Evolutionary conservation across 2,797 vertebrate genomes (phyloP), one percentile per base, ranked within the genome.

Genomic region (Numenius phaeopus): DNA sequence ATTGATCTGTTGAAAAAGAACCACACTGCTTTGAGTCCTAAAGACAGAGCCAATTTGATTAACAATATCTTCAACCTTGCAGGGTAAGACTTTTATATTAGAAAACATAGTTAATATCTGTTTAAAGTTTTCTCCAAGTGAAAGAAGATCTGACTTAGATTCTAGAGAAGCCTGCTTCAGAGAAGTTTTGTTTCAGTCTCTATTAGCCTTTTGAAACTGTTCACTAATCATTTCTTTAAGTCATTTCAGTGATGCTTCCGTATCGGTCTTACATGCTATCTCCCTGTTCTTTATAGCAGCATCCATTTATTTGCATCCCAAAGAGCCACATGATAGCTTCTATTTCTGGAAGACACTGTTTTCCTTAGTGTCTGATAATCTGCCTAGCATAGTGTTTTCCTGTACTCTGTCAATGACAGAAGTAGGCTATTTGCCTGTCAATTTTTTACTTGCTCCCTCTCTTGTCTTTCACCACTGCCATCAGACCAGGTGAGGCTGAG

Each of bases 21-120:
- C 26, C 96, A 98, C 64, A 96, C 87, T 11, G 97, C 98, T 89
- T 96, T 99, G 42, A 97, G 98, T 54, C 94, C 97, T n/a, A 98
- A 98, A 88, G 99, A 99, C 96, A 98, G 99, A 94, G 99, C 99
- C 17, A 99, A 98, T 50, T 98, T 99, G 76, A 99, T 99, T 97
- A 99, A 99, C 97, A 99, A 98, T 97, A 98, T 99, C 85, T 99
- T 99, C 97, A 98, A 95, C 71, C 98, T 99, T 94, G 99, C 98
- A 96, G 98, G 99, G 99, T 99, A 98, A 44, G 91, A 80, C 20
- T 92, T 91, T 24, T 16, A 0, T 71, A 26, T 37, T 61, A 50
- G 42, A 57, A 78, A 58, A 57, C 4, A 1, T 52, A 46, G 9
- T 72, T 71, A 39, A 50, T 46, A 12, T 5, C 1, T 70, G 22